Conservation (phyloP, 2,797 vertebrate species). For the Melopsittacus undulatus region DNA sequence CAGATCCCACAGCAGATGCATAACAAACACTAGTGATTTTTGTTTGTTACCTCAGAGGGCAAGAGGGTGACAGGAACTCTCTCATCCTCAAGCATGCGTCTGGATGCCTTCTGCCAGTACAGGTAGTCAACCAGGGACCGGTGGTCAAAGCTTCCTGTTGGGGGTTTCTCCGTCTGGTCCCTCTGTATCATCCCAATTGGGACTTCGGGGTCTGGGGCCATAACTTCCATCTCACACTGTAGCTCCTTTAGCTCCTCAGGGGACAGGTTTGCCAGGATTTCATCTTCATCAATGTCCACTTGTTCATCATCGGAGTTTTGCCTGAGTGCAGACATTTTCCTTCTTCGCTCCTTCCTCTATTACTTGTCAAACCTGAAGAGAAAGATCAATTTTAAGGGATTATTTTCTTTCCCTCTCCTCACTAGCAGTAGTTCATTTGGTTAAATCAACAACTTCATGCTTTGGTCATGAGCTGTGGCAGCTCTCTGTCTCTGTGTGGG, state of each 20-base stretch:
- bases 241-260: slow-evolving; percentile 92
- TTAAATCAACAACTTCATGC: slow-evolving; percentile 7
- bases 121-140: slow-evolving; percentile 92
- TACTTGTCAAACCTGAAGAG: neutral
- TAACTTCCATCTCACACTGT: slow-evolving; percentile 94
- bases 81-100: slow-evolving; percentile 93
- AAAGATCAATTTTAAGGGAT: neutral
- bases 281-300: slow-evolving; percentile 91
- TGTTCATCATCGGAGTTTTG: slow-evolving; percentile 78
- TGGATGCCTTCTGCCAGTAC: slow-evolving; percentile 95
- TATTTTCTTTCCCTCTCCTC: fast-evolving
- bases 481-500: neutral
- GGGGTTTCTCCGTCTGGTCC: slow-evolving; percentile 93
- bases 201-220: slow-evolving; percentile 90
- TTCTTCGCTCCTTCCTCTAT: neutral
- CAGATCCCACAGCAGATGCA: neutral
- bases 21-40: slow-evolving; percentile 24
- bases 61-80: slow-evolving; percentile 89
- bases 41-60: slow-evolving; percentile 87
- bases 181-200: slow-evolving; percentile 94
- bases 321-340: slow-evolving; percentile 77
- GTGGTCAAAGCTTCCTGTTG: slow-evolving; percentile 92
- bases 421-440: neutral
- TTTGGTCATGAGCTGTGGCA: slow-evolving; percentile 40
- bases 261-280: slow-evolving; percentile 92